Evolutionary conservation across 2,113 vertebrate genomes (phyloP), one percentile per base, ranked within the genome.

Genomic region (Corythoichthys intestinalis): DNA sequence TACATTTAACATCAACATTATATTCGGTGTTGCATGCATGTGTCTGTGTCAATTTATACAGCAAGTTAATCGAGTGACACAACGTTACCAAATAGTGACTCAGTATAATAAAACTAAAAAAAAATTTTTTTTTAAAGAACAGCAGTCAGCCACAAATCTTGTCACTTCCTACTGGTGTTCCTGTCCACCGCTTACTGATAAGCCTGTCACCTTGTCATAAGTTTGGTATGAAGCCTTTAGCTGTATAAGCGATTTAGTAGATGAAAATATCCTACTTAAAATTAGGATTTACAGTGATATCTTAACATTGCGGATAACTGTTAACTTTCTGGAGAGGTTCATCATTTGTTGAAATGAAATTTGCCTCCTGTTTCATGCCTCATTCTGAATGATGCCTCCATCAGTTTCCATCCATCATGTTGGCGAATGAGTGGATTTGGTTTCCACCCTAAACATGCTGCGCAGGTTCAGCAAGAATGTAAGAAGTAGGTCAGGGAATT

Each of bases 391-490:
- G 56, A 37, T 58, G 56, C 12, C 13, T 37, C 11, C 14, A 35
- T 13, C 7, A 58, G 37, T 35, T 66, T 37, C 60, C 71, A 56
- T 41, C 75, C 50, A 20, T 20, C 50, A 8, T 53, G n/a, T 20
- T 20, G 50, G 50, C 20, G 20, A 28, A 0, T 28, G 28, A 11
- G 54, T 63, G 63, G 62, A 62, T n/a, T 44, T 35, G 7, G 34
- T 44, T 28, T 57, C 28, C 20, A 28, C 70, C 17, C 20, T 49
- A 20, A 39, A n/a, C 39, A 2, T 17, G 49, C 49, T 38, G 34
- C 10, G 37, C 8, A 67, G 17, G 28, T 77, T 56, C 13, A 52
- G 71, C 46, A 54, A 74, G n/a, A 15, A 56, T 37, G 53, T 53
- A 20, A 44, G 53, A 62, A 41, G 34, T n/a, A 48, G 44, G 57